Base-by-base conservation (phyloP, 1,140 invertebrate genomes). In the Cepaea nemoralis region DNA sequence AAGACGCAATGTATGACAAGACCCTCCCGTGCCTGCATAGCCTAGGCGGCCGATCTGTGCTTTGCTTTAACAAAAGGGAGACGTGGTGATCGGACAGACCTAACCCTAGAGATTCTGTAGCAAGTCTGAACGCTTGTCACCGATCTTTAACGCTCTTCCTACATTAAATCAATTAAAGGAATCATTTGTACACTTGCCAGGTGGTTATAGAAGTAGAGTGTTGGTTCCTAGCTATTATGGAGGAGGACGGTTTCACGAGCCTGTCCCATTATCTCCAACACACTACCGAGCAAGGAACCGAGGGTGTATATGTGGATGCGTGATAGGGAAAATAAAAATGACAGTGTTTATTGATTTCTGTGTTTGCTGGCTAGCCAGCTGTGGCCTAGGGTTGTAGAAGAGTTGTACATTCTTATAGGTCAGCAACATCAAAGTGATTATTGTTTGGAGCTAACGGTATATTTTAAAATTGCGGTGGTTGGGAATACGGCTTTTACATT, bases 41-140 rank as follows among this genome's bases (percentile, higher is more conserved):
- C 35, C 33, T 73, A 40, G 35, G 70, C 70, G 12, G 24, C 33
- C 37, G 39, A 73, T 27, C 70, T 19, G 70, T 39, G 70, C 70
- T 42, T 42, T 40, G 70, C 24, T 19, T 42, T 22, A 27, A 27
- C 12, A 27, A 67, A n/a, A 40, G 39, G 5, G 35, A 42, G 37
- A 40, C 22, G 1, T 33, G 66, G 10, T 69, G 16, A 69, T 69
- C 10, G 42, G 42, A 45, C 8, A 45, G 42, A 45, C 42, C 42
- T 10, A 45, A 45, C n/a, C n/a, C n/a, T n/a, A n/a, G 42, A 6
- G 42, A 8, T 55, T 55, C 50, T 55, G 8, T 55, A 55, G 50
- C 50, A 22, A 55, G 8, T 14, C 2, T 55, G 8, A 55, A 55
- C 50, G 19, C 50, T 55, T 10, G 8, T 45, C 19, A 45, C 19